A percentile compares a stretch with the other conserved stretches of the same genome.
Conservation (phyloP, 1,140 invertebrate genomes). For the Venustaconcha ellipsiformis region DNA sequence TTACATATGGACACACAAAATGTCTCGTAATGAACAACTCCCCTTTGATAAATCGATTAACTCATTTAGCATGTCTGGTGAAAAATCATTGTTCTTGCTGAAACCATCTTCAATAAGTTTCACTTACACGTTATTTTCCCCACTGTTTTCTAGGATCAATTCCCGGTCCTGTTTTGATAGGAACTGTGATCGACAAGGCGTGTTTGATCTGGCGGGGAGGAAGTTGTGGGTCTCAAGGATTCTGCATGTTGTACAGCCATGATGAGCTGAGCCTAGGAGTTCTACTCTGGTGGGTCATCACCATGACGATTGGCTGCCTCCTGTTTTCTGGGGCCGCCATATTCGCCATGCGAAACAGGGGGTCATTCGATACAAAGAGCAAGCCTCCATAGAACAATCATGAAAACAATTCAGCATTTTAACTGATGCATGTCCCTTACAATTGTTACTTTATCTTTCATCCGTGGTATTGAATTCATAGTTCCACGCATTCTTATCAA, state of each 20-base stretch:
- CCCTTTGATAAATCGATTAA: too few species aligned
- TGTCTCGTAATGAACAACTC: too few species aligned
- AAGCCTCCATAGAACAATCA: not conserved
- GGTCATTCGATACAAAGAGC: not conserved
- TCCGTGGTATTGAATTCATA: too few species aligned
- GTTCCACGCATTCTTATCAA: too few species aligned
- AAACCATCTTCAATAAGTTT: too few species aligned
- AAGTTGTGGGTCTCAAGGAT: constrained; percentile 47
- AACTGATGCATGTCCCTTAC: too few species aligned
- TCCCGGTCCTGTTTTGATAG: constrained; percentile 65
- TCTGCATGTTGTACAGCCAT: constrained; percentile 64
- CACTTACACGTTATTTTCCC: too few species aligned
- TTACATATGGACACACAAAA: too few species aligned
- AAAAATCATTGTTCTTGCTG: too few species aligned
- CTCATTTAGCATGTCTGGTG: too few species aligned
- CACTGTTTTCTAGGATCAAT: constrained; percentile 43
- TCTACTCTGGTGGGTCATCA: constrained; percentile 30
- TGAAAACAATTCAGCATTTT: constrained; percentile 1
- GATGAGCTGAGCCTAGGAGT: constrained; percentile 47
- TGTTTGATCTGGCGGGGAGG: constrained; percentile 62
- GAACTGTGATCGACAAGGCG: constrained; percentile 57
- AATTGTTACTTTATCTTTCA: too few species aligned
- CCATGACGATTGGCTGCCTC: constrained; percentile 24
- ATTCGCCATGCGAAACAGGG: not conserved
- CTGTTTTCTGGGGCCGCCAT: constrained; percentile 23